Evolutionary conservation across 2,113 vertebrate species (phyloP), one percentile per base, ranked within the genome.

Genomic region (Bambusicola thoracicus): DNA sequence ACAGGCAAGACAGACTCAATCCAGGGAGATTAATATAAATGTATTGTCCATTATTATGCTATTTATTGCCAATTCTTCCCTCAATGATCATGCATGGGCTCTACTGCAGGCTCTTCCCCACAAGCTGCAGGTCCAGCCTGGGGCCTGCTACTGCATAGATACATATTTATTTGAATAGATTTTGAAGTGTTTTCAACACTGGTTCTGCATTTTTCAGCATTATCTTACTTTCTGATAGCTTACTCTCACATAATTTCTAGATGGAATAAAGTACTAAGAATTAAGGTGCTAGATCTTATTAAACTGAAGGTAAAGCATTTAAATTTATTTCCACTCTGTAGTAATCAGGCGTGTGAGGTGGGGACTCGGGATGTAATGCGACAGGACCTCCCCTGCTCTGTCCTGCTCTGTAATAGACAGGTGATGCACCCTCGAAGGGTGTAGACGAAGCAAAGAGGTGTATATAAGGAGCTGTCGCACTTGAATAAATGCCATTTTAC

Each of bases 221-320:
- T 46, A 89, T 67, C 68, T 92, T 78, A 85, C 72, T 90, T 89
- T 82, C 65, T 89, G 59, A 29, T 87, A 85, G 85, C 87, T 92
- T 76, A n/a, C n/a, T 79, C 43, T 77, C 43, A 80, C 5, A 44
- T 81, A 65, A 55, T 44, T 61, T 10, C 48, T 92, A 94, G 93
- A 53, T 92, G 40, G 74, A 94, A 94, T 91, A 81, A 94, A 96
- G 72, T 93, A n/a, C 15, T 49, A 87, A 46, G 92, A 89, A 90
- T 25, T 38, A 36, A 91, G 86, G 49, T 53, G 87, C 13, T 53
- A 96, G 92, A 89, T 95, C 81, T 68, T 95, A 56, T 72, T 92
- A 84, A 7, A 92, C 25, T 63, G 90, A 94, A 95, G 51, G 83
- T 49, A 94, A 95, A 78, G 90, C 32, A 93, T 84, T 84, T 58